phyloP scores from a whole-genome alignment of 2,113 vertebrate genomes.

The Isichthys henryi region DNA sequence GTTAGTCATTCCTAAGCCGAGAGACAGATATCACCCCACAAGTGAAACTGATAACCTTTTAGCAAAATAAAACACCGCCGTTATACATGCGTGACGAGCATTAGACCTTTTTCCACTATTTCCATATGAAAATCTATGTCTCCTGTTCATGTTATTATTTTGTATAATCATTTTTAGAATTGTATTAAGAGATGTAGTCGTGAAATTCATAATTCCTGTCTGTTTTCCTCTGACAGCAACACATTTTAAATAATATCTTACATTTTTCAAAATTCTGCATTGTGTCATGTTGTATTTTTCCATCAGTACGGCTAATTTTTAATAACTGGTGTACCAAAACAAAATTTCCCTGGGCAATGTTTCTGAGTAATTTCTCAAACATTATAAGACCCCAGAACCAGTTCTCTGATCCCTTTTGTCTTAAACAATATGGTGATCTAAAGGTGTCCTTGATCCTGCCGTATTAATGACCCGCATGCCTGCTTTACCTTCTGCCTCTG shows the following conservation, averaged over 20 bases:
- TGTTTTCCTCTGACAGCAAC: background rate
- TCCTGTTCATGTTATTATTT: background rate
- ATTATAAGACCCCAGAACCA: background rate
- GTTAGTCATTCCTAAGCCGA: background rate
- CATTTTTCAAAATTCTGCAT: background rate
- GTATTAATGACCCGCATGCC: background rate
- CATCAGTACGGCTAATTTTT: background rate
- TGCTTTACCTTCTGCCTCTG: background rate
- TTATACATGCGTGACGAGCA: background rate
- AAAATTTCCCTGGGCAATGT: background rate
- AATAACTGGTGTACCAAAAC: background rate
- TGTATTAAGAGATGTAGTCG: background rate
- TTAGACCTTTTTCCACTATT: background rate
- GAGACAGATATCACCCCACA: background rate
- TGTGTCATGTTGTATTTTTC: background rate
- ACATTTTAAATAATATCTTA: background rate
- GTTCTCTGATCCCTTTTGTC: background rate
- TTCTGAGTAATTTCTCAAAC: background rate
- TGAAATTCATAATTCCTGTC: background rate
- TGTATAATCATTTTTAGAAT: background rate
- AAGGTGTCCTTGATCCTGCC: background rate
- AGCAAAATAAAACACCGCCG: background rate
- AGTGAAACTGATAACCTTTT: slow-evolving; percentile 7
- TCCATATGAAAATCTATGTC: background rate
- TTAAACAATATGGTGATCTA: background rate